Conservation (phyloP, 1,140 invertebrate genomes). For the Oncopeltus fasciatus region DNA sequence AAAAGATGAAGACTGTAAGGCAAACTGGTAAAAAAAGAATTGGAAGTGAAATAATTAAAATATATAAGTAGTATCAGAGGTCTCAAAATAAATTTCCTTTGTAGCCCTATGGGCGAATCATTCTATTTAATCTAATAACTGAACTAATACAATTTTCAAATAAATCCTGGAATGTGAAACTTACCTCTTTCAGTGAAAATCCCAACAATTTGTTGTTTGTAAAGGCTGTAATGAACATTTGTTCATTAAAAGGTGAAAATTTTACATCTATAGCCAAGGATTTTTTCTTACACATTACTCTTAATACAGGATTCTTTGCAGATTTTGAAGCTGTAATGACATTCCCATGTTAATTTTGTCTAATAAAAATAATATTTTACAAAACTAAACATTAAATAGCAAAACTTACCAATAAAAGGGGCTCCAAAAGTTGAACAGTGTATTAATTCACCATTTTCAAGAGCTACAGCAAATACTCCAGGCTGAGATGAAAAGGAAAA, state of each 20-base stretch:
- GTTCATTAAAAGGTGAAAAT: constrained; percentile 14
- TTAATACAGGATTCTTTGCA: constrained; percentile 13
- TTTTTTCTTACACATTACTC: not conserved
- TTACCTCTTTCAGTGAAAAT: constrained; percentile 13
- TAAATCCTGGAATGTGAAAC: too few relatives aligned
- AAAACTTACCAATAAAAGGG: not conserved
- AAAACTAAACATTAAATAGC: not conserved
- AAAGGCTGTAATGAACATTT: constrained; percentile 8
- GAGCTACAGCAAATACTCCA: constrained; percentile 14
- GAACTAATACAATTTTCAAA: too few relatives aligned
- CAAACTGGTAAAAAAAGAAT: too few relatives aligned
- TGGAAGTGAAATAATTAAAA: too few relatives aligned
- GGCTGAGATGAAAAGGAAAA: constrained; percentile 13
- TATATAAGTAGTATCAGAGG: too few relatives aligned
- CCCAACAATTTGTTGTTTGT: constrained; percentile 8
- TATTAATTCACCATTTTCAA: constrained; percentile 14
- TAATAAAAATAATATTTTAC: not conserved
- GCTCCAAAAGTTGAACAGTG: constrained; percentile 16
- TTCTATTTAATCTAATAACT: too few relatives aligned
- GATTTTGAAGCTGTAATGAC: not conserved
- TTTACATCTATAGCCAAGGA: constrained; percentile 5
- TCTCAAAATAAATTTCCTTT: too few relatives aligned
- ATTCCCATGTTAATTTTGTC: not conserved
- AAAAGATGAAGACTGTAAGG: too few relatives aligned
- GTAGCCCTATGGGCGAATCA: too few relatives aligned